Base-by-base conservation (phyloP, 1,140 invertebrate genomes). In the Cydia amplana region DNA sequence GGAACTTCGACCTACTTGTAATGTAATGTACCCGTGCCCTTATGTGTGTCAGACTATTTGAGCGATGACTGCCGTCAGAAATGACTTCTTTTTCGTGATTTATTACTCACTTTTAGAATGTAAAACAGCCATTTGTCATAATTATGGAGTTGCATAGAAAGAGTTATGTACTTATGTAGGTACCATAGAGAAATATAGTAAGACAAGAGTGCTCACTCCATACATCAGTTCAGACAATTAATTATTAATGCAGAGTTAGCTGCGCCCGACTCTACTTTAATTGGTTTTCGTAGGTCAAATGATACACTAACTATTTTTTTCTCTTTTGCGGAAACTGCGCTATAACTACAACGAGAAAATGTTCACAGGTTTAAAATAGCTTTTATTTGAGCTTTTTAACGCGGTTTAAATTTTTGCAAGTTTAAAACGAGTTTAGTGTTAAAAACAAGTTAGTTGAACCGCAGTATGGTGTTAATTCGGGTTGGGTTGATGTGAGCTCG, bases 31-130 rank as follows among this genome's bases (percentile, higher is more conserved):
- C 9, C 55, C n/a, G 12, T 18, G 65, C 65, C 65, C 65, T 70
- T 70, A 70, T 40, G 65, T 70, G 65, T 70, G 65, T 18, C 65
- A 32, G 14, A 18, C 64, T 23, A n/a, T 65, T 40, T 70, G 65
- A 70, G 65, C 23, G 36, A 70, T 70, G 32, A 70, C 43, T 70
- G 65, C 28, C 65, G 28, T 70, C 32, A 36, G 32, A 70, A 70
- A 70, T 70, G 65, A 70, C 65, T 70, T 67, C 64, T 67, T 70
- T 43, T 70, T 10, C 65, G 65, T 70, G 65, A 70, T 70, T 70
- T 70, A 70, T 70, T 32, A 70, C 28, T 40, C 65, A 43, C 65
- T 70, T 70, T 70, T 70, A 70, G 65, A 36, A 70, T 70, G 65
- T 70, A 70, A 70, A 70, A 36, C n/a, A 70, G 65, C 32, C n/a